Evolutionary conservation across 2,888 invertebrate genomes (phyloP).

Genomic region (Elegia similella): DNA sequence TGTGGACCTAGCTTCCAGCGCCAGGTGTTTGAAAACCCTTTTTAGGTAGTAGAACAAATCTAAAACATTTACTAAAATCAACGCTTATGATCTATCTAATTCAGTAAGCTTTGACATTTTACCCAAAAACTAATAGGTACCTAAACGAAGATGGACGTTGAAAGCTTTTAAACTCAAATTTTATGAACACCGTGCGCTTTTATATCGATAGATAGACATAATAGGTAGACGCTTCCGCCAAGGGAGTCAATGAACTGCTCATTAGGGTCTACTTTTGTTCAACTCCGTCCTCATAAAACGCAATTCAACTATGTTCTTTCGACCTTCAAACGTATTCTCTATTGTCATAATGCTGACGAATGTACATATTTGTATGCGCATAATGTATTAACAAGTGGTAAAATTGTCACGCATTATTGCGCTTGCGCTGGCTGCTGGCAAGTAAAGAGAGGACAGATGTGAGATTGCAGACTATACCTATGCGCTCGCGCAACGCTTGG

Average conservation of each 20-base stretch:
- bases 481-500: too few relatives aligned
- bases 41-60: too few relatives aligned
- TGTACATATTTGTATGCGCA: conserved; percentile 28
- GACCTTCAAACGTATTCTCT: conserved; percentile 1
- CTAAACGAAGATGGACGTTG: too few relatives aligned
- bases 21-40: too few relatives aligned
- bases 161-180: too few relatives aligned
- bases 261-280: conserved; percentile 3
- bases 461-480: background rate
- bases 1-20: too few relatives aligned
- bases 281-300: background rate
- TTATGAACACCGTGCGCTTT: too few relatives aligned
- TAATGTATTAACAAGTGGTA: conserved; percentile 25
- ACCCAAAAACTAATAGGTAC: too few relatives aligned
- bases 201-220: background rate
- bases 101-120: too few relatives aligned
- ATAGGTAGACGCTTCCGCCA: background rate
- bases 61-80: too few relatives aligned
- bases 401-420: conserved; percentile 33
- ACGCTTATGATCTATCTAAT: too few relatives aligned
- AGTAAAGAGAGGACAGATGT: background rate
- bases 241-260: conserved; percentile 3
- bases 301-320: background rate
- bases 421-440: conserved; percentile 13
- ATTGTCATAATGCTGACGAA: background rate